Evolutionary conservation across 2,113 vertebrate species (phyloP).

Genomic region (Eubucco bourcierii): DNA sequence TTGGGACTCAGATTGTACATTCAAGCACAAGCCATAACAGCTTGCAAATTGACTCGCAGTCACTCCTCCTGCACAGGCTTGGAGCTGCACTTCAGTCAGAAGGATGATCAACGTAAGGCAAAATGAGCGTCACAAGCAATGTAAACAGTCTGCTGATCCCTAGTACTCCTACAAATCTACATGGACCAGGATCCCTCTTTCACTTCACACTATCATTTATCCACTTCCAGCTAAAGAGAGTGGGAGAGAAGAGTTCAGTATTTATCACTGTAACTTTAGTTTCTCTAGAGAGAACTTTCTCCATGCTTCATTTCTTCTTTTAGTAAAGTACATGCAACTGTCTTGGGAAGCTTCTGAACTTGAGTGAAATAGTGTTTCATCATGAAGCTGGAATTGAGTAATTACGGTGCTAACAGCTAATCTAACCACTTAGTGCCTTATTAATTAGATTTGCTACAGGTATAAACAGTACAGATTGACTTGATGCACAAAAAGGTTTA

Average conservation of each 20-base stretch:
- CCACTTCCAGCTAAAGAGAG: neutral
- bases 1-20: neutral
- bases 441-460: neutral
- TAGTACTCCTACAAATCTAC: neutral
- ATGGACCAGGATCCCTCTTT: neutral
- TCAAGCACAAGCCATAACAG: neutral
- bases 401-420: neutral
- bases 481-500: neutral
- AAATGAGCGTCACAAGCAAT: neutral
- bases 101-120: neutral
- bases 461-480: neutral
- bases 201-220: slow-evolving; percentile 17
- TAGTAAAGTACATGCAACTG: neutral
- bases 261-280: slow-evolving; percentile 20
- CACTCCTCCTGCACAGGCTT: neutral
- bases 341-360: neutral
- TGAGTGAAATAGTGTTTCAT: neutral
- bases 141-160: slow-evolving; percentile 28
- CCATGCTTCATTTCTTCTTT: neutral
- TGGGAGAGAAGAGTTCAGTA: slow-evolving; percentile 17
- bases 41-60: neutral
- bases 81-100: neutral
- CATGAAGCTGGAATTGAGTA: neutral
- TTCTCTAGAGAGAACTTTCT: neutral
- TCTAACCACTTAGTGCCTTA: neutral